These are phyloP conservation scores for Heterochromis multidens DNA, from an alignment of 2,113 vertebrate species.

Conservation along the genomic window DNA sequence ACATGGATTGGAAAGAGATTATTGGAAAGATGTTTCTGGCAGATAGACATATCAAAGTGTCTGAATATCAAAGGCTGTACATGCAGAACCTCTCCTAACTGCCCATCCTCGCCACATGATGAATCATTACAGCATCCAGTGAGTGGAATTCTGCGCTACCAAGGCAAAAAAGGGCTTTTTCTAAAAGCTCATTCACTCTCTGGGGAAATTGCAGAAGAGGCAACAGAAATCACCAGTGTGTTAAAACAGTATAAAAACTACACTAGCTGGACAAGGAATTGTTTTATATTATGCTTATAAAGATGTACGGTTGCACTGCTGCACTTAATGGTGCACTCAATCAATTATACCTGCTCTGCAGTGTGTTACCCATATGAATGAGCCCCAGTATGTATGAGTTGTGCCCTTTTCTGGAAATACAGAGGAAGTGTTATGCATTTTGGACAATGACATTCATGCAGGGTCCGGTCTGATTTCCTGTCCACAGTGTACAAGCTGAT, in stretches of 20 bases:
- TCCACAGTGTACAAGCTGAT: slow-evolving; percentile 1
- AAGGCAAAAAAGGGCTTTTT: not conserved
- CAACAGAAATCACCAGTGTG: not conserved
- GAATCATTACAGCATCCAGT: slow-evolving; percentile 49
- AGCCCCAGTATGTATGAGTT: not conserved
- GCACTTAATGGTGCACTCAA: not conserved
- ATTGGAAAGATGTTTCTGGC: slow-evolving; percentile 31
- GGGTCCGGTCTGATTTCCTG: slow-evolving; percentile 20
- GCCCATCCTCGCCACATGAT: slow-evolving; percentile 28
- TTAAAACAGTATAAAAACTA: not conserved
- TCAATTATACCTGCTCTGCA: not conserved
- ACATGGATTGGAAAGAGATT: slow-evolving; percentile 35
- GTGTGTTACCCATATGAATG: not conserved
- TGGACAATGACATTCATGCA: not conserved
- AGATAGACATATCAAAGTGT: slow-evolving; percentile 59
- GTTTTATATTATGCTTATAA: not conserved
- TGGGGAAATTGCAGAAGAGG: not conserved
- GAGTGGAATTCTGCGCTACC: not conserved
- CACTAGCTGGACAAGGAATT: not conserved
- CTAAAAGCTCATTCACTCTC: slow-evolving; percentile 21
- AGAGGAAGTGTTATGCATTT: not conserved
- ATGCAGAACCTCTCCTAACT: slow-evolving; percentile 32
- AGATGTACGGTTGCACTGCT: not conserved
- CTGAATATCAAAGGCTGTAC: slow-evolving; percentile 50
- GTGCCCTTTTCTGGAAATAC: not conserved